Conservation (phyloP, 2,888 invertebrate genomes). For the Petrolisthes cinctipes region DNA sequence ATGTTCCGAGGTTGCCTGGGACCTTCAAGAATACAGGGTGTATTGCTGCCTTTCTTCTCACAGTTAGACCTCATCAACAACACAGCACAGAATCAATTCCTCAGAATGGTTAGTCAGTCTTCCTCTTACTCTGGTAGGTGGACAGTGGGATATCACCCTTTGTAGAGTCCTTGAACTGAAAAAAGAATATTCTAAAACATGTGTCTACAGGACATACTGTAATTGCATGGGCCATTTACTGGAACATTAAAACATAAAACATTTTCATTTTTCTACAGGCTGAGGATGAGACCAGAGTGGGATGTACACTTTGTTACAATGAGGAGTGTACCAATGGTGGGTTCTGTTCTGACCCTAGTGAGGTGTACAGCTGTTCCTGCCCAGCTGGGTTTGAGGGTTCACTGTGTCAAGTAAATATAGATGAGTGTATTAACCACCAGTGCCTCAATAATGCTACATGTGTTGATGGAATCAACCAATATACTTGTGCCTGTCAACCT, state of each 20-base stretch:
- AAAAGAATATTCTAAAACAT: neutral
- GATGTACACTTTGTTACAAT: conserved; percentile 87
- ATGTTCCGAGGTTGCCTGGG: conserved; percentile 85
- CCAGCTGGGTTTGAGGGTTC: conserved; percentile 83
- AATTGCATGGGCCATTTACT: too few relatives aligned
- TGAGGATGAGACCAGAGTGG: conserved; percentile 71
- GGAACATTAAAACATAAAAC: neutral
- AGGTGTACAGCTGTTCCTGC: conserved; percentile 84
- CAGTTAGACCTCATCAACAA: conserved; percentile 76
- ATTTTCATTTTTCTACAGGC: conserved; percentile 15
- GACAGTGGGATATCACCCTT: neutral
- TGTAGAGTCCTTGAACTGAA: neutral
- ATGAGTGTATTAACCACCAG: conserved; percentile 81
- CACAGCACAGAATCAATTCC: conserved; percentile 65
- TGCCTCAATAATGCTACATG: conserved; percentile 86
- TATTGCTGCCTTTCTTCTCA: conserved; percentile 87
- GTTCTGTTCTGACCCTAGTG: conserved; percentile 78
- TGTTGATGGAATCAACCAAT: conserved; percentile 82
- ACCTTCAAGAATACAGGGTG: conserved; percentile 85
- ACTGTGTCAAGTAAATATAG: conserved; percentile 81
- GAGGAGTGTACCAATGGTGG: conserved; percentile 81
- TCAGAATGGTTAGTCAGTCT: conserved; percentile 32
- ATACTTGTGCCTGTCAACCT: conserved; percentile 80
- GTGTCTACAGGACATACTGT: too few relatives aligned
- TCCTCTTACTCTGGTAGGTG: neutral